These are phyloP conservation scores for Halcyon badia DNA, from an alignment of 2,797 vertebrate species.

Conservation along the genomic window DNA sequence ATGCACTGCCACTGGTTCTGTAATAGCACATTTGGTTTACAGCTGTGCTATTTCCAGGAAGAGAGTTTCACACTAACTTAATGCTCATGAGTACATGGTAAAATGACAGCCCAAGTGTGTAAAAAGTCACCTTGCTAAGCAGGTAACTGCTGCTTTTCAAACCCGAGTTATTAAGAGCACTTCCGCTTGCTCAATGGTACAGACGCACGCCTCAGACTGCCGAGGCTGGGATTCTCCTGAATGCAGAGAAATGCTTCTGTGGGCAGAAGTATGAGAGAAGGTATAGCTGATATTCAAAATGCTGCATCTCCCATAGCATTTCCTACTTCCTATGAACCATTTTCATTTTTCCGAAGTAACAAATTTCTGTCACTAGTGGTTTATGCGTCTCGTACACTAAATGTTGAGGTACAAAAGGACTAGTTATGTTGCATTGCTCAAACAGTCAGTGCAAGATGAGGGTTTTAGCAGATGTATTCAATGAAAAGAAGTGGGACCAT, in stretches of 20 bases:
- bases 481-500: neutral
- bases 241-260: neutral
- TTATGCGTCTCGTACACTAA: neutral
- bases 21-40: neutral
- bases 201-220: neutral
- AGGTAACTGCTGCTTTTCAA: conserved; percentile 6
- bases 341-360: neutral
- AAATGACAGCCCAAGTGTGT: neutral
- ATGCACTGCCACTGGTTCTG: neutral
- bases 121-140: conserved; percentile 10
- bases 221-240: neutral
- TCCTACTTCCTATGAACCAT: neutral
- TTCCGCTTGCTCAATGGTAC: neutral
- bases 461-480: neutral
- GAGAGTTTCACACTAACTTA: conserved; percentile 16
- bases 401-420: neutral
- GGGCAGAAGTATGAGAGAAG: neutral
- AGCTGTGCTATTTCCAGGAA: conserved; percentile 17
- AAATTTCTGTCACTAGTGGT: neutral
- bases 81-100: neutral
- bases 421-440: fast-evolving
- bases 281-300: neutral
- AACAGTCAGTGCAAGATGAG: neutral
- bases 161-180: neutral
- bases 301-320: neutral